Conservation (phyloP, 2,888 invertebrate genomes). For the Ormyrus labotus region DNA sequence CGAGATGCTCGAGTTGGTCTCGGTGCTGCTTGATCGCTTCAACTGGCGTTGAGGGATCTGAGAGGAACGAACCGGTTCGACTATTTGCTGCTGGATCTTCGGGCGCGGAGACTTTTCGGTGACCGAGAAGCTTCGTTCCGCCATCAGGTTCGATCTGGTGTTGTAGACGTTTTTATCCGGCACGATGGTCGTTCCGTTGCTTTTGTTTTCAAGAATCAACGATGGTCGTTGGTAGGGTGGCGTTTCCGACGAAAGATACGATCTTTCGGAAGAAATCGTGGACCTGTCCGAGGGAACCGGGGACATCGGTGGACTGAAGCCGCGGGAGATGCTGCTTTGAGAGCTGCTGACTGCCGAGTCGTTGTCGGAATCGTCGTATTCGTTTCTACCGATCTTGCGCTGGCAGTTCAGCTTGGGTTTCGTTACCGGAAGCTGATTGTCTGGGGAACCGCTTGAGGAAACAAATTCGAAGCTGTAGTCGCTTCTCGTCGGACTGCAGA, state of each 20-base stretch:
- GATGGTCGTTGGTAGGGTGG: constrained; percentile 74
- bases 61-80: constrained; percentile 59
- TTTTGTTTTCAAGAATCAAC: constrained; percentile 72
- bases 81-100: constrained; percentile 62
- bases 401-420: constrained; percentile 38
- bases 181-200: constrained; percentile 38
- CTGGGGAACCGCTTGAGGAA: constrained; percentile 70
- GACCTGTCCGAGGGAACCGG: constrained; percentile 81
- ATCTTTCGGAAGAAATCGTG: constrained; percentile 75
- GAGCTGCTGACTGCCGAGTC: constrained; percentile 92
- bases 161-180: constrained; percentile 50
- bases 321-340: constrained; percentile 86
- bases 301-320: constrained; percentile 85
- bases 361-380: constrained; percentile 86
- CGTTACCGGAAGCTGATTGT: constrained; percentile 54
- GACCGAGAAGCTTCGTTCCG: constrained; percentile 56
- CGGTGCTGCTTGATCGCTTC: constrained; percentile 83
- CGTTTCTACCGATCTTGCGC: constrained; percentile 64
- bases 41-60: constrained; percentile 73
- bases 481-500: constrained; percentile 79
- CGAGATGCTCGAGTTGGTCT: constrained; percentile 84
- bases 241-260: constrained; percentile 76
- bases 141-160: constrained; percentile 43
- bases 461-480: constrained; percentile 79
- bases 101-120: constrained; percentile 73